Conservation (phyloP, 2,113 vertebrate species). For the Ascaphus truei region DNA sequence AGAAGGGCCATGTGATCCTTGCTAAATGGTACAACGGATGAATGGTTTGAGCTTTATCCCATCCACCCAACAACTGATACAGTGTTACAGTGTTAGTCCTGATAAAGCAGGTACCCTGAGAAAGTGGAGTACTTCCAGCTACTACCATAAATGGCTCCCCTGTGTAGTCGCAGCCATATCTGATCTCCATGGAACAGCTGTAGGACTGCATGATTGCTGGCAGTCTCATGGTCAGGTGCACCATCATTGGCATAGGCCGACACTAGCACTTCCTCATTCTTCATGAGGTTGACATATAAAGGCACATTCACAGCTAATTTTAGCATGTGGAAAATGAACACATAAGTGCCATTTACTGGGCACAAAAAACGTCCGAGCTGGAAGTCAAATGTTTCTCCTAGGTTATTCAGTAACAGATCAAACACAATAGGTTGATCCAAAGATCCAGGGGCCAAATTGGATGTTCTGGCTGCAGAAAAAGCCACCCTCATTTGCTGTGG, state of each 20-base stretch:
- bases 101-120: slow-evolving; percentile 94
- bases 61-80: too few relatives aligned
- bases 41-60: too few relatives aligned
- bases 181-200: slow-evolving; percentile 92
- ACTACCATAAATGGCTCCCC: slow-evolving; percentile 95
- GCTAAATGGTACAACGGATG: too few relatives aligned
- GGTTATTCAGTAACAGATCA: slow-evolving; percentile 88
- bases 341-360: slow-evolving; percentile 86
- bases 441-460: slow-evolving; percentile 88
- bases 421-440: slow-evolving; percentile 96
- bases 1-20: too few relatives aligned
- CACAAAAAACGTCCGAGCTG: slow-evolving; percentile 87
- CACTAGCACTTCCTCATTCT: slow-evolving; percentile 92
- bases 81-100: too few relatives aligned
- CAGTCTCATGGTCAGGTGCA: slow-evolving; percentile 93
- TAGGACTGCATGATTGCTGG: slow-evolving; percentile 90
- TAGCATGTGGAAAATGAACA: slow-evolving; percentile 96
- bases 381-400: slow-evolving; percentile 88
- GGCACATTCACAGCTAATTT: slow-evolving; percentile 96
- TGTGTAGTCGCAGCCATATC: slow-evolving; percentile 91
- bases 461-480: slow-evolving; percentile 88
- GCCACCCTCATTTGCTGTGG: slow-evolving; percentile 88
- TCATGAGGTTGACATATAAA: slow-evolving; percentile 94
- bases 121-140: slow-evolving; percentile 98
- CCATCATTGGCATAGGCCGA: slow-evolving; percentile 95